Evolutionary conservation across 2,797 vertebrate genomes (phyloP), one percentile per base, ranked within the genome.

Genomic region (Aeoliscus strigatus): DNA sequence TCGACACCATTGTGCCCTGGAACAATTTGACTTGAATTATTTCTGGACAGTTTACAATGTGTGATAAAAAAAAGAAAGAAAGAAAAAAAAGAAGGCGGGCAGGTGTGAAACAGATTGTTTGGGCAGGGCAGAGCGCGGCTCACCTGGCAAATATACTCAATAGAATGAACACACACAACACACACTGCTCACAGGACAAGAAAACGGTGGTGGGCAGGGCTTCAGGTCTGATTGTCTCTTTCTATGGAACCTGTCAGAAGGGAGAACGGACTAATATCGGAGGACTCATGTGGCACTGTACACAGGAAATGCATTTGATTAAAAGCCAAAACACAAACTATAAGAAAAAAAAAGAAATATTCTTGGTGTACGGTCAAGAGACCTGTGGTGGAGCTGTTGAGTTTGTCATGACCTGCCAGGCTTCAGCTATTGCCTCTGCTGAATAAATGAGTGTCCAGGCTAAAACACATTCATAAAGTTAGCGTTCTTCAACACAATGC

Each of bases 171-270:
- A 51, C 54, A 59, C 40, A 58, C 35, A 27, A 66, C 40, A 70
- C 9, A 44, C 42, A 66, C 63, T 28, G 67, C 58, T 70, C 54
- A 36, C 14, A 14, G 11, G 24, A 10, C 3, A 28, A 9, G 5
- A 10, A n/a, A 13, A 26, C 8, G 13, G 4, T 7, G 9, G 12
- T 9, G 27, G 5, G 14, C 25, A 6, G 9, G 32, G 27, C 21
- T 41, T 60, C 30, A 73, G 60, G 58, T 66, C 66, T 79, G 86
- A 86, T 86, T 86, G 86, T 86, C 86, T 77, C 66, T 70, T 72
- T 73, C 59, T 40, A 45, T 45, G 25, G 39, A 40, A 56, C 32
- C 24, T 17, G 53, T 55, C 15, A 8, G 37, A 39, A 13, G 12
- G 2, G 21, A 49, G 34, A 14, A 37, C 8, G 14, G 4, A 41